These are phyloP conservation scores for Pachypanchax playfairii DNA, from an alignment of 2,113 vertebrate genomes.

Conservation along the genomic window DNA sequence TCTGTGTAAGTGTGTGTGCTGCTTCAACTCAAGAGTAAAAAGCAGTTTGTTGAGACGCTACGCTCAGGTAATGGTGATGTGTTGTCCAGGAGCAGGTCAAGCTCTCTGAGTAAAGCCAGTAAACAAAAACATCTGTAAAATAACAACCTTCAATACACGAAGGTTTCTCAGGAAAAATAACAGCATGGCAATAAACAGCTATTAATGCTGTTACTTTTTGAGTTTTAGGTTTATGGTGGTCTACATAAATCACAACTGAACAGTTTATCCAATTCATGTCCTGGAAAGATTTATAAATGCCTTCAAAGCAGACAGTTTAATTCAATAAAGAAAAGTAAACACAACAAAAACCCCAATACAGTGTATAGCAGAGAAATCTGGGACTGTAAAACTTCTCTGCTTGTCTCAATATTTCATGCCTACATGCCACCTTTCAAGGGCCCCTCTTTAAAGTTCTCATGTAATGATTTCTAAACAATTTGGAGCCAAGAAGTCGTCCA, in stretches of 20 bases:
- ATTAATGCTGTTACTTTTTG: slow-evolving; percentile 38
- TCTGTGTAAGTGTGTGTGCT: slow-evolving; percentile 15
- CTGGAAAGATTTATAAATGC: slow-evolving; percentile 32
- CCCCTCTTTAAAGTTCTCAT: slow-evolving; percentile 25
- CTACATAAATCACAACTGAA: slow-evolving; percentile 22
- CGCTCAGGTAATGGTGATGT: slow-evolving; percentile 33
- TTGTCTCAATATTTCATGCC: slow-evolving; percentile 27
- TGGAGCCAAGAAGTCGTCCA: slow-evolving; percentile 29
- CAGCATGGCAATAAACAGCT: slow-evolving; percentile 43
- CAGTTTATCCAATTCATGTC: slow-evolving; percentile 15
- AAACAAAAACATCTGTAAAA: slow-evolving; percentile 68
- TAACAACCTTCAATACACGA: slow-evolving; percentile 22
- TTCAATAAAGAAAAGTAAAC: slow-evolving; percentile 2
- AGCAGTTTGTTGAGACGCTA: slow-evolving; percentile 40
- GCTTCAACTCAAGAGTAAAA: slow-evolving; percentile 21
- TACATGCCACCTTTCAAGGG: slow-evolving; percentile 14
- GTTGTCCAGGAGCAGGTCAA: slow-evolving; percentile 15
- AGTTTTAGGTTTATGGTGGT: slow-evolving; percentile 14
- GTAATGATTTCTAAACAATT: slow-evolving; percentile 61
- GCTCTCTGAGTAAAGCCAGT: slow-evolving; percentile 8
- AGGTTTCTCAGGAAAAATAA: slow-evolving; percentile 34
- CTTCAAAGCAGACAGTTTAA: slow-evolving; percentile 4
- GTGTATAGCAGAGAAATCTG: slow-evolving; percentile 1
- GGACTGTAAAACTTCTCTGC: background rate
- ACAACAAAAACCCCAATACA: background rate